Evolutionary conservation across 1,140 invertebrate species (phyloP).

Genomic region (Micrasema longulum): DNA sequence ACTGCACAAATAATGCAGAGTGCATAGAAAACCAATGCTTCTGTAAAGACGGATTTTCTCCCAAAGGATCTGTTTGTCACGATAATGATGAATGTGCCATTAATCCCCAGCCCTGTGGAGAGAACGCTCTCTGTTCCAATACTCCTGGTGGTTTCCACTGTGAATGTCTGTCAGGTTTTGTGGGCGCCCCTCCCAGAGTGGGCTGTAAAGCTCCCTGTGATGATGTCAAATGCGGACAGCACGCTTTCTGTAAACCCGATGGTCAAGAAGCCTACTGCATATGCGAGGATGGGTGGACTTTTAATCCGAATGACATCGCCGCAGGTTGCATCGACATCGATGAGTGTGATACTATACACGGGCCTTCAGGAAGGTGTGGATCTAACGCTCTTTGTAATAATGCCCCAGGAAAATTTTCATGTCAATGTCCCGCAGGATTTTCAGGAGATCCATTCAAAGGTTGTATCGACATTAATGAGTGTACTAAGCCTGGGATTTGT

Average conservation of each 20-base stretch:
- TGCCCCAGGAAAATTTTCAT: conserved; percentile 79
- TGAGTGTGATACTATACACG: conserved; percentile 87
- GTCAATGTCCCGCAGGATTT: conserved; percentile 82
- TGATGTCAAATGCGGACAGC: conserved; percentile 88
- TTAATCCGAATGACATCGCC: conserved; percentile 87
- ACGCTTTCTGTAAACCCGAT: conserved; percentile 90
- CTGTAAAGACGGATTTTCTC: conserved; percentile 89
- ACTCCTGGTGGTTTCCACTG: conserved; percentile 87
- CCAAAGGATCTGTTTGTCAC: conserved; percentile 80
- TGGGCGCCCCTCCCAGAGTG: conserved; percentile 83
- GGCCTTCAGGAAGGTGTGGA: conserved; percentile 85
- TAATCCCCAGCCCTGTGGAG: conserved; percentile 79
- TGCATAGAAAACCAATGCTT: conserved; percentile 91
- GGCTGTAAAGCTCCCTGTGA: conserved; percentile 92
- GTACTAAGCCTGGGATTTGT: conserved; percentile 74
- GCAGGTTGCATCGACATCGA: conserved; percentile 93
- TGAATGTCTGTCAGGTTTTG: conserved; percentile 87
- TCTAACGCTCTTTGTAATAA: conserved; percentile 88
- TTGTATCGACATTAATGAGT: conserved; percentile 89
- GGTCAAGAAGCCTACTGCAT: conserved; percentile 91
- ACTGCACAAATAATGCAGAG: conserved; percentile 92
- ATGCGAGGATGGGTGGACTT: conserved; percentile 94
- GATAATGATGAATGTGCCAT: conserved; percentile 86
- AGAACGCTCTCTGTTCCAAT: conserved; percentile 85
- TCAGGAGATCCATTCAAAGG: conserved; percentile 82